phyloP scores from a whole-genome alignment of 2,888 invertebrate genomes.

The Dioctria rufipes region DNA sequence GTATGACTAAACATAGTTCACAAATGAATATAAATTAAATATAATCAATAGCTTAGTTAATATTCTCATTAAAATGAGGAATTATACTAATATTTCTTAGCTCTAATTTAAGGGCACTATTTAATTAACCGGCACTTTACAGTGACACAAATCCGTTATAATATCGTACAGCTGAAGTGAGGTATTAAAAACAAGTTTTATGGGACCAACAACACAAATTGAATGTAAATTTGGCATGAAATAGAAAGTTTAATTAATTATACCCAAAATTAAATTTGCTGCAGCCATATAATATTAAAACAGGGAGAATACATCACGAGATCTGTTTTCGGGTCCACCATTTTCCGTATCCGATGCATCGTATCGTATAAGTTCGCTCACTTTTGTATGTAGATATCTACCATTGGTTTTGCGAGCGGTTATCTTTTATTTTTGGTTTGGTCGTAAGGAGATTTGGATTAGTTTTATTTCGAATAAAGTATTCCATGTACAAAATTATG shows the following conservation, averaged over 20 bases:
- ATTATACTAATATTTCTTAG: too few species aligned
- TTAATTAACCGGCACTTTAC: not conserved
- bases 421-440: conserved; percentile 45
- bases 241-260: conserved; percentile 66
- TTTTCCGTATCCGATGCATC: not conserved
- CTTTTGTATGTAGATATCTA: not conserved
- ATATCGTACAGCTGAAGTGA: not conserved
- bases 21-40: too few species aligned
- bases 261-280: conserved; percentile 57
- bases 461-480: conserved; percentile 46
- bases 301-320: conserved; percentile 23
- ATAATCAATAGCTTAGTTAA: too few species aligned
- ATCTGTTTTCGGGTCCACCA: conserved; percentile 8
- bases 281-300: conserved; percentile 27
- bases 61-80: too few species aligned
- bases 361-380: not conserved
- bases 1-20: too few species aligned
- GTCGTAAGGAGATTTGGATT: conserved; percentile 31
- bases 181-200: conserved; percentile 41
- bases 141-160: not conserved
- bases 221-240: conserved; percentile 70
- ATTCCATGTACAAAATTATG: conserved; percentile 41
- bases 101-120: not conserved
- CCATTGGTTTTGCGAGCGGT: conserved; percentile 24
- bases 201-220: conserved; percentile 64